These are phyloP conservation scores for Rhea pennata DNA, from an alignment of 2,113 vertebrate genomes.

Conservation along the genomic window DNA sequence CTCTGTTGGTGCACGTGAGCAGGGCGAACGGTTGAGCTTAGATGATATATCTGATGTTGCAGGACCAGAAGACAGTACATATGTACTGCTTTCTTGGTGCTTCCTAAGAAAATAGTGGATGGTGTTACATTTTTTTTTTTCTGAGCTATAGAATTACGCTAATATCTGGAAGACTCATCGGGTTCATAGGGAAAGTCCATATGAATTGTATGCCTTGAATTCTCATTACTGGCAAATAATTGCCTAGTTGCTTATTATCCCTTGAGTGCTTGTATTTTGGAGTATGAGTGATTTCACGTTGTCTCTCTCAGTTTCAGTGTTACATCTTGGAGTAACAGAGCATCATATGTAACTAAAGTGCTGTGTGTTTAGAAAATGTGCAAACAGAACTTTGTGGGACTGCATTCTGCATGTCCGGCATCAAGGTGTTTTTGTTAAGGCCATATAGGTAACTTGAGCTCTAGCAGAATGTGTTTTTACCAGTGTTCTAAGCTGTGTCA, in stretches of 20 bases:
- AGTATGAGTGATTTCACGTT: neutral
- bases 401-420: neutral
- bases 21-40: neutral
- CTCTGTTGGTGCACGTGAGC: fast-evolving
- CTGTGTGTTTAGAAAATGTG: neutral
- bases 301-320: neutral
- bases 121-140: neutral
- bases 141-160: neutral
- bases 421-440: neutral
- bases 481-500: fast-evolving
- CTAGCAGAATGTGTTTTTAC: fast-evolving
- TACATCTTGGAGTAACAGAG: neutral
- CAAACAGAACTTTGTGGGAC: neutral
- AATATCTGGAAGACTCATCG: neutral
- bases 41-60: neutral
- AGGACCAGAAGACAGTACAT: neutral
- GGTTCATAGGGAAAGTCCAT: neutral
- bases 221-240: neutral
- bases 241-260: fast-evolving
- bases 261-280: neutral
- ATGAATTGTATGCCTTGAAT: neutral
- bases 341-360: neutral
- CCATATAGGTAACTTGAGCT: neutral
- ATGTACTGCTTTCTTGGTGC: neutral
- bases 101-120: neutral